A percentile compares a stretch with the other conserved stretches of the same genome.
These are phyloP conservation scores for Halichoeres trimaculatus DNA, from an alignment of 2,113 vertebrate species.

Conservation along the genomic window DNA sequence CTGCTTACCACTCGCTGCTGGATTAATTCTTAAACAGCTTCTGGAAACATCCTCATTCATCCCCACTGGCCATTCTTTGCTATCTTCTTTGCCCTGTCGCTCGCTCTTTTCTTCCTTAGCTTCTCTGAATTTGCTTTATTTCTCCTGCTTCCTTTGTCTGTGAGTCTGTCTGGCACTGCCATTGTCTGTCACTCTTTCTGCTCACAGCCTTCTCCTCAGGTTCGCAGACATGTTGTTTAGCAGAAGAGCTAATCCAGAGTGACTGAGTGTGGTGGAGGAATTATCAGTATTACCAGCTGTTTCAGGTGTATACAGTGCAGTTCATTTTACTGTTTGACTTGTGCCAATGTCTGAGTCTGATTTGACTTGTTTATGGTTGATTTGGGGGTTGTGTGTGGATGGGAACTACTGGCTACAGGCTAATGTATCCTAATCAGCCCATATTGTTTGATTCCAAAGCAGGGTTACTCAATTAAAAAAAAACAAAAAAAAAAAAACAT, in stretches of 20 bases:
- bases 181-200: neutral
- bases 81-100: neutral
- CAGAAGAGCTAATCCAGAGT: slow-evolving; percentile 2
- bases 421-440: neutral
- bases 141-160: neutral
- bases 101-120: neutral
- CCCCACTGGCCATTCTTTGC: slow-evolving; percentile 20
- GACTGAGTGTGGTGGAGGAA: neutral
- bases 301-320: slow-evolving; percentile 1
- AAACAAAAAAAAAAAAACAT: neutral
- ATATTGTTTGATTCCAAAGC: neutral
- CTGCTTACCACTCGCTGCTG: slow-evolving; percentile 8
- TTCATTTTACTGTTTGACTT: slow-evolving; percentile 7
- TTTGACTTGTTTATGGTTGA: neutral
- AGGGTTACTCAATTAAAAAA: too few species aligned
- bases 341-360: neutral
- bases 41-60: slow-evolving; percentile 31
- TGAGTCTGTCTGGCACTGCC: neutral
- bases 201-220: neutral
- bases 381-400: slow-evolving; percentile 10
- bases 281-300: neutral
- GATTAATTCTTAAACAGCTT: slow-evolving; percentile 56
- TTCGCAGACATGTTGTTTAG: neutral
- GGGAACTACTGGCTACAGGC: neutral
- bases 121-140: neutral